These are phyloP conservation scores for Listrodromus nycthemerus DNA, from an alignment of 2,888 invertebrate species.

Conservation along the genomic window DNA sequence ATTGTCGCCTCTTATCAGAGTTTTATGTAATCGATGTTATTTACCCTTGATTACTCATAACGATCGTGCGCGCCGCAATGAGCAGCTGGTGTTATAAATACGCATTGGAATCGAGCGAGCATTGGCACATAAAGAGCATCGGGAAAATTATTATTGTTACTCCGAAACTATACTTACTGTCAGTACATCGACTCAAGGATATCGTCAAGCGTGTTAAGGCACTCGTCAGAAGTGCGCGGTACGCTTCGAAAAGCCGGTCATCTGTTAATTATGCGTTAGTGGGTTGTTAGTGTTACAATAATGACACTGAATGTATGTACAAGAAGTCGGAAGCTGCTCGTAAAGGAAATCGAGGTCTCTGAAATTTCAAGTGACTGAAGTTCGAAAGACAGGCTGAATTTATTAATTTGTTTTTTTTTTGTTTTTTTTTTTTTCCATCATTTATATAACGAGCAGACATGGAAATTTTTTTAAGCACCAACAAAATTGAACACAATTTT, in stretches of 20 bases:
- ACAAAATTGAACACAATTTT: not conserved
- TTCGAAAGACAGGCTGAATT: not conserved
- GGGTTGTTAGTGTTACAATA: conserved; percentile 46
- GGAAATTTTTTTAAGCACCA: not conserved
- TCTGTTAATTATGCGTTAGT: conserved; percentile 79
- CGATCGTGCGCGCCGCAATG: no score
- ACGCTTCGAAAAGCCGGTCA: conserved; percentile 86
- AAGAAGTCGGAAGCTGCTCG: not conserved
- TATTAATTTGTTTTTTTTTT: not conserved
- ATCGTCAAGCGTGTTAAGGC: conserved; percentile 88
- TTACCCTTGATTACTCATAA: no score
- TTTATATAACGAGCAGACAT: not conserved
- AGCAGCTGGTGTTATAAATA: not conserved
- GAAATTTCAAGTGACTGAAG: not conserved
- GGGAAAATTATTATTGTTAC: conserved; percentile 29
- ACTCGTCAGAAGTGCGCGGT: conserved; percentile 87
- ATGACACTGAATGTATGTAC: not conserved
- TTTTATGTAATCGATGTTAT: not conserved
- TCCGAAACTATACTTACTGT: conserved; percentile 87
- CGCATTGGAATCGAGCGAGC: not conserved
- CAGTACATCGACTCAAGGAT: conserved; percentile 89
- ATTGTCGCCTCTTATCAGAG: not conserved
- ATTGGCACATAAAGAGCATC: conserved; percentile 1
- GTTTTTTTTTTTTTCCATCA: not conserved
- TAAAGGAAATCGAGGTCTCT: conserved; percentile 9